A percentile compares a stretch with the other conserved stretches of the same genome.
Conservation (phyloP, 2,113 vertebrate species). For the Cephalopholis sonnerati region DNA sequence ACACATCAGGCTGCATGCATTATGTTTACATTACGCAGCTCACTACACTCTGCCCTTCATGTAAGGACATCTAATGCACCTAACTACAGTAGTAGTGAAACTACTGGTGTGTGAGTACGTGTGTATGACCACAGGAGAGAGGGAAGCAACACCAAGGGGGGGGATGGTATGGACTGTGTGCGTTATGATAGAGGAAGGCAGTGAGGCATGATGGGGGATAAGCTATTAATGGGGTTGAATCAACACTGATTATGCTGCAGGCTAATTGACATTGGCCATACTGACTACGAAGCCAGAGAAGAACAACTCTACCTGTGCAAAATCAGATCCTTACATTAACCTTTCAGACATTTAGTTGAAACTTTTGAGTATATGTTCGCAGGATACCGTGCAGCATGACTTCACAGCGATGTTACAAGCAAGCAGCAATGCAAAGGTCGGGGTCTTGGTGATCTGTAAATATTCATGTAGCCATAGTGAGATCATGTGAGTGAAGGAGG, state of each 20-base stretch:
- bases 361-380: not conserved
- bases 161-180: conserved; percentile 44
- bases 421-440: conserved; percentile 23
- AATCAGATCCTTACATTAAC: not conserved
- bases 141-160: conserved; percentile 18
- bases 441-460: not conserved
- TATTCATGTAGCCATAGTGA: not conserved
- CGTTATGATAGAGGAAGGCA: conserved; percentile 20
- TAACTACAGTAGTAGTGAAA: conserved; percentile 2
- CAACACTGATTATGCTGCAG: conserved; percentile 21
- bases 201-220: conserved; percentile 7
- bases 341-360: not conserved
- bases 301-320: not conserved
- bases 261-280: conserved; percentile 22
- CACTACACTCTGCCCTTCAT: conserved; percentile 32
- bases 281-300: not conserved
- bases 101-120: conserved; percentile 23
- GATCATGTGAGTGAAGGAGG: not conserved
- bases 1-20: not conserved
- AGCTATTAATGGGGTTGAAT: conserved; percentile 45
- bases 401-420: not conserved
- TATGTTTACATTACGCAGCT: conserved; percentile 30
- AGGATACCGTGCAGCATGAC: not conserved
- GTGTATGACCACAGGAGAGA: conserved; percentile 3
- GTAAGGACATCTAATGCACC: conserved; percentile 34